Base-by-base conservation (phyloP, 2,888 invertebrate genomes). In the Belgica antarctica region DNA sequence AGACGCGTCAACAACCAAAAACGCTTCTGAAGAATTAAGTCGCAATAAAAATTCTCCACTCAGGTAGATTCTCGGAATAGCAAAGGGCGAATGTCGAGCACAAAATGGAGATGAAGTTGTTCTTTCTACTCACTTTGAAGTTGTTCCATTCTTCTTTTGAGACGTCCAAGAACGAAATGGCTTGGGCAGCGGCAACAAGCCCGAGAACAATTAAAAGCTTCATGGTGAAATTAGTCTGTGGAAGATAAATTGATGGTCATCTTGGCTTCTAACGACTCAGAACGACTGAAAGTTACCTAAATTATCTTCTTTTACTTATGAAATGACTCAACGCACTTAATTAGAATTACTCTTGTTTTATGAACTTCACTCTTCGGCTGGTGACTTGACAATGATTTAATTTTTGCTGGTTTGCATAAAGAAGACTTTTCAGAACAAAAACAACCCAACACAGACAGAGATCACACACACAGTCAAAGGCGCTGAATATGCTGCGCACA, bases 141-240 rank as follows among this genome's bases (percentile, higher is more conserved):
- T 86, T 82, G n/a, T 80, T 80, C 90, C 90, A 91, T 80, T 91
- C 91, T 76, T 89, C 89, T 73, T 82, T 82, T 63, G 91, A 83
- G 72, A 92, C 82, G 75, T 92, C 89, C 73, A 85, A 82, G 76
- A 89, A 86, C 71, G 88, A 87, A 62, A 91, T 84, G 2, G 89
- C 89, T 66, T 85, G 82, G 1, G 83, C 82, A 72, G 85, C 85
- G 74, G 86, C 76, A 74, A 85, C 74, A 1, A 68, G 12, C 61
- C 80, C 75, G 71, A 84, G 74, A 47, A 82, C 71, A 41, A 83
- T 27, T 19, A 83, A 69, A 36, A 80, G 63, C 74, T 80, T 79
- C 82, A 82, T 82, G 31, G 28, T 68, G 10, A 31, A 41, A 41
- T n/a, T n/a, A n/a, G n/a, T n/a, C n/a, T n/a, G n/a, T n/a, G n/a